These are phyloP conservation scores for Plectus sambesii DNA, from an alignment of 1,140 invertebrate species.

Conservation along the genomic window DNA sequence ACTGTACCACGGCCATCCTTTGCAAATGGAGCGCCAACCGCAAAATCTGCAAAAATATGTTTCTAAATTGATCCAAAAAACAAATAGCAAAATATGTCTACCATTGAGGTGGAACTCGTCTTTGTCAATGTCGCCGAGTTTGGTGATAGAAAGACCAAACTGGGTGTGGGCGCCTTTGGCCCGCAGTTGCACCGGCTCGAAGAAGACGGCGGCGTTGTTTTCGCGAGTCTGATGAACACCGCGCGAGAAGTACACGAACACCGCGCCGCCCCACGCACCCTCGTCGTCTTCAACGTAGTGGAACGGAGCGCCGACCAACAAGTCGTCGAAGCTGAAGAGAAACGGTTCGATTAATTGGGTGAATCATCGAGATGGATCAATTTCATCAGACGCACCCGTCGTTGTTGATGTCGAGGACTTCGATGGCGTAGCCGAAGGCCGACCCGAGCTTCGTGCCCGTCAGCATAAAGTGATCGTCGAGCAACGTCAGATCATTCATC, in stretches of 20 bases:
- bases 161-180: slow-evolving; percentile 28
- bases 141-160: slow-evolving; percentile 60
- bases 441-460: slow-evolving; percentile 38
- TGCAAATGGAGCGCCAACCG: slow-evolving; percentile 81
- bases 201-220: slow-evolving; percentile 28
- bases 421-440: slow-evolving; percentile 36
- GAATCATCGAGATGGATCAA: background rate
- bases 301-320: slow-evolving; percentile 79
- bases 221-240: slow-evolving; percentile 18
- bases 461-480: slow-evolving; percentile 29
- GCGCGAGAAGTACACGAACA: slow-evolving; percentile 69
- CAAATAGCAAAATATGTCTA: no score
- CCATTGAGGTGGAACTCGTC: slow-evolving; percentile 64
- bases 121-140: slow-evolving; percentile 76
- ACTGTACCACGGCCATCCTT: slow-evolving; percentile 59
- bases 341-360: background rate
- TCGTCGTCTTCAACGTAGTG: slow-evolving; percentile 57
- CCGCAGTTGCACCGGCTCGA: slow-evolving; percentile 30
- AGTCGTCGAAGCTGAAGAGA: slow-evolving; percentile 61
- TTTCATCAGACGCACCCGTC: slow-evolving; percentile 29
- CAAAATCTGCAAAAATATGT: slow-evolving; percentile 57
- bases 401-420: slow-evolving; percentile 40
- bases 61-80: slow-evolving; percentile 22
- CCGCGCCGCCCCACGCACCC: slow-evolving; percentile 61
- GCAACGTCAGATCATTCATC: slow-evolving; percentile 11